Percentiles rank a stretch among this genome's conserved stretches.
These are phyloP conservation scores for Macquaria ambigua DNA, from an alignment of 2,113 vertebrate genomes.

Conservation along the genomic window DNA sequence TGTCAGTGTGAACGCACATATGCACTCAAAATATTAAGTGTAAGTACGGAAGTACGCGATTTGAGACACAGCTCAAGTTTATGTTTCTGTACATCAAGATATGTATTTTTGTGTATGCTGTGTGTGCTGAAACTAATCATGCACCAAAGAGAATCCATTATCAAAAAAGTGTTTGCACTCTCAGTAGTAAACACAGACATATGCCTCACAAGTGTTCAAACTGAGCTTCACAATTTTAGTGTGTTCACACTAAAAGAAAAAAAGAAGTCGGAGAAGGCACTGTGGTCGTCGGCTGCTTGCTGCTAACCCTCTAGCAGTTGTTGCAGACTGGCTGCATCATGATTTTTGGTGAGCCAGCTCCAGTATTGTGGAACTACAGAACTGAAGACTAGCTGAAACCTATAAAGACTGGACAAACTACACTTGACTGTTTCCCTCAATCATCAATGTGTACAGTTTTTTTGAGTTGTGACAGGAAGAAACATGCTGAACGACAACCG, in stretches of 20 bases:
- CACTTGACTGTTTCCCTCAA: not conserved
- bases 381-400: not conserved
- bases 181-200: not conserved
- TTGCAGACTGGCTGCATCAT: not conserved
- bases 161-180: not conserved
- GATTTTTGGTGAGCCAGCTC: not conserved
- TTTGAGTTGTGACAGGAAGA: not conserved
- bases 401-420: not conserved
- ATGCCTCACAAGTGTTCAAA: not conserved
- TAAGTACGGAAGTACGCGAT: too few relatives aligned
- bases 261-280: not conserved
- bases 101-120: not conserved
- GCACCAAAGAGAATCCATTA: not conserved
- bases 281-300: not conserved
- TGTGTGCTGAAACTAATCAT: not conserved
- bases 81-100: not conserved
- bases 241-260: not conserved
- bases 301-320: not conserved
- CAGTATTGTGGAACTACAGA: conserved; percentile 2
- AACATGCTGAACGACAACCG: not conserved
- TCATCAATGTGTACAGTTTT: not conserved
- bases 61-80: not conserved
- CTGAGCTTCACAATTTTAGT: not conserved
- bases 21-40: too few relatives aligned
- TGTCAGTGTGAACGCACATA: too few relatives aligned